These are phyloP conservation scores for Agriotes lineatus DNA, from an alignment of 2,888 invertebrate species.

Conservation along the genomic window DNA sequence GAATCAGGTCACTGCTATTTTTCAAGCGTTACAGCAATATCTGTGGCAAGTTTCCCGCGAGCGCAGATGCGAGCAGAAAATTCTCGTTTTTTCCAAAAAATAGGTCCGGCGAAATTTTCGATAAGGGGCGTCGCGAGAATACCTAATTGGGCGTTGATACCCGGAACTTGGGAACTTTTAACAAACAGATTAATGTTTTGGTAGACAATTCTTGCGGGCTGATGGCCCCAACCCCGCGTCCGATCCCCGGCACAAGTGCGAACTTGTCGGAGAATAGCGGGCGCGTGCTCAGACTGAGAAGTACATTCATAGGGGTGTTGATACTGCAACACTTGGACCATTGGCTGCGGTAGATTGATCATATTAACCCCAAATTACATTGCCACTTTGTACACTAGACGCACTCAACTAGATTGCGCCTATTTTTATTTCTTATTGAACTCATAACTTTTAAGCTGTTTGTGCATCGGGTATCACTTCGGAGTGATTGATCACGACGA, in stretches of 20 bases:
- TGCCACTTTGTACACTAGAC: constrained; percentile 49
- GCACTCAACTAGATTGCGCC: constrained; percentile 43
- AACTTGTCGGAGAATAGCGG: constrained; percentile 62
- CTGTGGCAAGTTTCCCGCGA: not conserved
- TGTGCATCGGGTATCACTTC: constrained; percentile 20
- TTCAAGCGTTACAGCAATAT: no score
- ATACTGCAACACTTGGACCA: constrained; percentile 50
- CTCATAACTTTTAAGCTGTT: constrained; percentile 32
- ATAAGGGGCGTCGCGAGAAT: constrained; percentile 22
- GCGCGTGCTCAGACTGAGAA: constrained; percentile 60
- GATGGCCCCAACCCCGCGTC: constrained; percentile 31
- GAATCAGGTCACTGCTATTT: no score
- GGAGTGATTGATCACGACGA: constrained; percentile 24
- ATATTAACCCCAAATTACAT: constrained; percentile 58
- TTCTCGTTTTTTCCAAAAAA: not conserved
- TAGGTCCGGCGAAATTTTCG: not conserved
- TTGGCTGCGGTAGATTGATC: constrained; percentile 54
- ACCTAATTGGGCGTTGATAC: constrained; percentile 38
- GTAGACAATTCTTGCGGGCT: constrained; percentile 37
- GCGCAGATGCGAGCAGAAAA: not conserved
- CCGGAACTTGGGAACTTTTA: constrained; percentile 39
- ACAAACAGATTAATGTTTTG: constrained; percentile 45
- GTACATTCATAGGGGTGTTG: constrained; percentile 50
- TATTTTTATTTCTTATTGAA: constrained; percentile 34
- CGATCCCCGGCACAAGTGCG: constrained; percentile 55